A percentile compares a stretch with the other conserved stretches of the same genome.
Evolutionary conservation across 2,888 invertebrate genomes (phyloP).

Genomic region (Agrochola litura): DNA sequence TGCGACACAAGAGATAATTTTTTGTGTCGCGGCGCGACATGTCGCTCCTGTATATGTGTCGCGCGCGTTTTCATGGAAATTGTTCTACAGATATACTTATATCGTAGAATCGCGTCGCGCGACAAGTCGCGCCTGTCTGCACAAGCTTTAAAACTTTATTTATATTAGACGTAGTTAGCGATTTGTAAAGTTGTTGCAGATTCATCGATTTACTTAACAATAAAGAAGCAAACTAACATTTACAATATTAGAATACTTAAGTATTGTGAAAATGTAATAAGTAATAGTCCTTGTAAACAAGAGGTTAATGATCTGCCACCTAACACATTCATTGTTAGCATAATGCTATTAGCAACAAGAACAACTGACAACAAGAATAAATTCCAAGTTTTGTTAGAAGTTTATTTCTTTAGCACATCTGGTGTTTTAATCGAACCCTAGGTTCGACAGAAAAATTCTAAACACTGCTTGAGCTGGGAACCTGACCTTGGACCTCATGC

Average conservation of each 20-base stretch:
- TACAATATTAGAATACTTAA: not conserved
- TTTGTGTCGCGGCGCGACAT: too few species aligned
- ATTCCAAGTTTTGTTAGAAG: not conserved
- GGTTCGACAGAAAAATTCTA: too few species aligned
- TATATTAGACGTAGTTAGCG: not conserved
- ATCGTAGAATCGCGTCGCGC: too few species aligned
- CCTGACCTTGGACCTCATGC: too few species aligned
- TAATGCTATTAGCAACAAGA: not conserved
- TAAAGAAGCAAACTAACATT: constrained; percentile 24
- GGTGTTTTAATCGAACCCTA: too few species aligned
- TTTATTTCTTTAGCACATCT: not conserved
- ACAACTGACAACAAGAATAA: not conserved
- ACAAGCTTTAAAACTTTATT: not conserved
- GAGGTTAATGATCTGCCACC: not conserved
- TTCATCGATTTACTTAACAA: constrained; percentile 12
- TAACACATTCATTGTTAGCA: not conserved
- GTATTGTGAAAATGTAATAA: constrained; percentile 1
- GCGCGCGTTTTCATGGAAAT: too few species aligned
- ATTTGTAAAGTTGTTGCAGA: constrained; percentile 13
- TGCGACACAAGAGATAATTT: too few species aligned
- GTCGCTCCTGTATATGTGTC: too few species aligned
- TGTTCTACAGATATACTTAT: too few species aligned
- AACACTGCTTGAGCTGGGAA: too few species aligned
- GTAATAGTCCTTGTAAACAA: constrained; percentile 7
- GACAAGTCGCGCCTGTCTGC: too few species aligned